phyloP scores from a whole-genome alignment of 2,113 vertebrate genomes.

The Burhinus bistriatus region DNA sequence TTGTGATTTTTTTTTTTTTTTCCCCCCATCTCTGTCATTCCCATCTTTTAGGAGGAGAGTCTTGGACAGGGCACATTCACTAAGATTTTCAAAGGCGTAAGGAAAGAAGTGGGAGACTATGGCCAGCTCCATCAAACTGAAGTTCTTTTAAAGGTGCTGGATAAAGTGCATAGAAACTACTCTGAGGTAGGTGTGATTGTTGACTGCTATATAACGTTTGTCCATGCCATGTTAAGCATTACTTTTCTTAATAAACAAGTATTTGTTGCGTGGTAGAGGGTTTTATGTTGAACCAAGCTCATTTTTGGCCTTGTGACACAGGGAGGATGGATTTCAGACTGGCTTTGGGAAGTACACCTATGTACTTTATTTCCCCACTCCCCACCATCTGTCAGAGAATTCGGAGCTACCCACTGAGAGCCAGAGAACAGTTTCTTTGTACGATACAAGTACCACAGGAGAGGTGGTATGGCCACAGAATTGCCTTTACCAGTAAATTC shows the following conservation, averaged over 20 bases:
- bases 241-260: background rate
- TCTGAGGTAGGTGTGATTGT: slow-evolving; percentile 85
- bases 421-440: background rate
- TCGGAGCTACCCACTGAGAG: background rate
- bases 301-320: background rate
- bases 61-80: slow-evolving; percentile 96
- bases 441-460: background rate
- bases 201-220: background rate
- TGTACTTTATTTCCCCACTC: background rate
- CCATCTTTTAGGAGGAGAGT: slow-evolving; percentile 82
- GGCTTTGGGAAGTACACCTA: background rate
- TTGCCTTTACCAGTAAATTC: background rate
- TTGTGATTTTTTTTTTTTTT: background rate
- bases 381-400: fast-evolving
- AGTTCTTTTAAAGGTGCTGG: slow-evolving; percentile 92
- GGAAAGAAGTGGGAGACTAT: slow-evolving; percentile 90
- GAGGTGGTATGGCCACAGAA: background rate
- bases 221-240: background rate
- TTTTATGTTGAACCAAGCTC: background rate
- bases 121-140: slow-evolving; percentile 90
- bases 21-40: background rate
- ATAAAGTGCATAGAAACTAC: slow-evolving; percentile 91
- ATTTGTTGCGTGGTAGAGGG: background rate
- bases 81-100: slow-evolving; percentile 91
- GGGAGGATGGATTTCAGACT: background rate